Evolutionary conservation across 2,888 invertebrate species (phyloP).

Genomic region (Mamestra brassicae): DNA sequence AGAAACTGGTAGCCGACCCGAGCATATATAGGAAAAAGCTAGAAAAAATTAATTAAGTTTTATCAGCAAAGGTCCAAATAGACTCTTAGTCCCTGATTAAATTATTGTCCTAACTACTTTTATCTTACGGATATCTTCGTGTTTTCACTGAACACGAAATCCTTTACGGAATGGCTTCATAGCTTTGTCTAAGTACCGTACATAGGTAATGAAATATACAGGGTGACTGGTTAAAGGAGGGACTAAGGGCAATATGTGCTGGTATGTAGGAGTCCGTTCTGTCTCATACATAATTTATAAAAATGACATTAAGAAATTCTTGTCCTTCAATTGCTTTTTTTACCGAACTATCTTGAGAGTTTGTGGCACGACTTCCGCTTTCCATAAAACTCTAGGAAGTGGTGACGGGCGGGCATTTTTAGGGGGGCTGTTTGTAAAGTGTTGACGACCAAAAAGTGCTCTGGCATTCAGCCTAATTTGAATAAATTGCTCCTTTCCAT

Average conservation of each 20-base stretch:
- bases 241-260: not conserved
- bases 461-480: too few relatives aligned
- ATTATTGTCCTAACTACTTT: not conserved
- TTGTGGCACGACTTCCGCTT: too few relatives aligned
- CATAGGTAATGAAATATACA: constrained; percentile 3
- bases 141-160: not conserved
- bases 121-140: not conserved
- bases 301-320: too few relatives aligned
- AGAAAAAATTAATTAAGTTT: not conserved
- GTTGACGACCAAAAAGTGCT: too few relatives aligned
- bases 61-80: not conserved
- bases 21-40: not conserved
- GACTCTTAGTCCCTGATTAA: not conserved
- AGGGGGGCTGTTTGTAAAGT: too few relatives aligned
- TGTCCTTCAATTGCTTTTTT: too few relatives aligned
- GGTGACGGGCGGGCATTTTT: too few relatives aligned
- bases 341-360: too few relatives aligned
- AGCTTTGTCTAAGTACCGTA: constrained; percentile 9
- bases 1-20: not conserved
- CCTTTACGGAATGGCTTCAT: not conserved
- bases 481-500: too few relatives aligned
- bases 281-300: too few relatives aligned
- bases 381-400: too few relatives aligned
- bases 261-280: too few relatives aligned
- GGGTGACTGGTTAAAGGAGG: not conserved